These are phyloP conservation scores for Hypomesus transpacificus DNA, from an alignment of 2,113 vertebrate genomes.

Conservation along the genomic window DNA sequence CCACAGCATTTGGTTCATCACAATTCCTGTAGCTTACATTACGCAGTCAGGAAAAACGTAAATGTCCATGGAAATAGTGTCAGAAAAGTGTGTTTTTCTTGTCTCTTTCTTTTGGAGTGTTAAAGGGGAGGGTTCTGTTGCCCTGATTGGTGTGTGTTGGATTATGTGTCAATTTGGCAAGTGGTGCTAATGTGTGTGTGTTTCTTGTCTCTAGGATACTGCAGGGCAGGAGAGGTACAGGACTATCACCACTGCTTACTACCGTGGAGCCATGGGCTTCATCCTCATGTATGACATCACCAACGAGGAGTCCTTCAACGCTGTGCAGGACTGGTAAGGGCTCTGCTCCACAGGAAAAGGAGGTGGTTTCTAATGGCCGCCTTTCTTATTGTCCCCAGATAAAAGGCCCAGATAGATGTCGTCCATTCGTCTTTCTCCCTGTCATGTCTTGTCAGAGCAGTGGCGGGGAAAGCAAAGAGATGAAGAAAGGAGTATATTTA, in stretches of 20 bases:
- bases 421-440: not conserved
- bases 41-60: no score
- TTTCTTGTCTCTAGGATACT: slow-evolving; percentile 79
- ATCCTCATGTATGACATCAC: slow-evolving; percentile 98
- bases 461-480: not conserved
- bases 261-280: slow-evolving; percentile 97
- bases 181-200: slow-evolving; percentile 18
- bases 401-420: no score
- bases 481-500: not conserved
- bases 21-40: not conserved
- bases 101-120: no score
- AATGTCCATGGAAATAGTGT: no score
- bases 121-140: slow-evolving; percentile 7
- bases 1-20: not conserved
- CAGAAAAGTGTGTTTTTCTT: slow-evolving; percentile 5
- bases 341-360: no score
- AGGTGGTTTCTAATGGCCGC: not conserved
- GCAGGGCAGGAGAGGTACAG: slow-evolving; percentile 97
- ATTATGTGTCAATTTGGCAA: slow-evolving; percentile 1
- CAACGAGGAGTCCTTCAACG: slow-evolving; percentile 96
- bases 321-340: slow-evolving; percentile 94
- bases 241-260: slow-evolving; percentile 97
- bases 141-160: not conserved
- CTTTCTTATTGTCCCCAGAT: no score
- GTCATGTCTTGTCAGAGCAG: not conserved